Base-by-base conservation (phyloP, 2,797 vertebrate genomes). In the Naso thynnoides region DNA sequence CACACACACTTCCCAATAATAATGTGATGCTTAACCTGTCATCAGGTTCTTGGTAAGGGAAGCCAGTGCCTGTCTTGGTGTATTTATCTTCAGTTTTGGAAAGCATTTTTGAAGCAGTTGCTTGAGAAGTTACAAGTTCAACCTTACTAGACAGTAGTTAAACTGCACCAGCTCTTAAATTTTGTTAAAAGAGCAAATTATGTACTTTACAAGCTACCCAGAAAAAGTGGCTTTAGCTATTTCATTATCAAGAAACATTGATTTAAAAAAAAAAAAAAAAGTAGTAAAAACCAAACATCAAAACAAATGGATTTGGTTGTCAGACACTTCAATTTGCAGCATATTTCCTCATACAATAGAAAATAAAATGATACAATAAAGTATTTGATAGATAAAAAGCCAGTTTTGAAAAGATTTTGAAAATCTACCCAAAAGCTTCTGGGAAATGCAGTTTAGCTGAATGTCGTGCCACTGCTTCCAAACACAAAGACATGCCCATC, bases 401-500 rank as follows among this genome's bases (percentile, higher is more conserved):
- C 10, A 7, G n/a, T n/a, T 24, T 57, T 38, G 13, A 4, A 27
- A 52, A 48, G 18, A 47, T 58, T 52, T 13, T 10, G 5, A 49
- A 71, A 50, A 23, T 24, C 57, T 19, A 21, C 18, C 8, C 4
- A 24, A 39, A 41, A 50, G 11, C 24, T 60, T 3, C 10, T 44
- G 36, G 14, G 24, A 48, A 49, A 27, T 38, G 16, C 53, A 60
- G 14, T 36, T 0, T 52, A 16, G 42, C 11, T 42, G 52, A 11
- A 21, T 23, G 11, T 38, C 16, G 33, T 38, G 21, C 23, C 8
- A 5, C 8, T 1, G 2, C 33, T 72, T 33, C 33, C 41, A 15
- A 55, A 14, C 29, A 31, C 26, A 26, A 47, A 59, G 33, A 29
- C n/a, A 31, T 66, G 33, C 23, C 68, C 47, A 62, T 72, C 21